These are phyloP conservation scores for Cynopterus sphinx DNA, from an alignment of 2,797 vertebrate genomes.

Conservation along the genomic window DNA sequence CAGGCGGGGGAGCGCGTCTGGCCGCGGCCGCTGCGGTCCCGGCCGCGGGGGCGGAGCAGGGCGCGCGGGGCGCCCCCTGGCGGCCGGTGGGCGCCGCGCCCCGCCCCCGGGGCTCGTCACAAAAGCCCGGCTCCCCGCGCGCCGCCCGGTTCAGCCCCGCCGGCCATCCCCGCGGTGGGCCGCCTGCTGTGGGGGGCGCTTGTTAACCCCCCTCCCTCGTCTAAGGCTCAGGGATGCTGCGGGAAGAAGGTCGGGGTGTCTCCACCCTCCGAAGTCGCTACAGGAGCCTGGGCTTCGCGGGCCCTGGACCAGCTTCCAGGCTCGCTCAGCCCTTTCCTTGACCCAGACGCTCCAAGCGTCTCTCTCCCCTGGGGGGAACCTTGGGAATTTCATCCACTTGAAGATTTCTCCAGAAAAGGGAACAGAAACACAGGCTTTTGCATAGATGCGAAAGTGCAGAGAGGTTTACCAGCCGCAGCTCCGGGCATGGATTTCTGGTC, in stretches of 20 bases:
- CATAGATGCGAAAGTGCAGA: accelerated
- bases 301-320: neutral
- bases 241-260: slow-evolving; percentile 1
- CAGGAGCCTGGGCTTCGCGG: too few relatives aligned
- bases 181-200: neutral
- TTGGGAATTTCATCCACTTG: neutral
- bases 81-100: too few relatives aligned
- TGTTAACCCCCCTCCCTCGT: neutral
- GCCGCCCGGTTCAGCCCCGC: neutral
- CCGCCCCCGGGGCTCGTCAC: too few relatives aligned
- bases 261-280: neutral
- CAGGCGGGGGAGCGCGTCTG: too few relatives aligned
- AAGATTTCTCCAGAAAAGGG: neutral
- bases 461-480: neutral
- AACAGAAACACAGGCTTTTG: neutral
- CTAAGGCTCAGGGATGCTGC: neutral
- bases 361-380: neutral
- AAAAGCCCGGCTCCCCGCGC: too few relatives aligned
- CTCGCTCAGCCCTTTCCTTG: neutral
- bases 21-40: too few relatives aligned
- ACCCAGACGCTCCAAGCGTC: neutral
- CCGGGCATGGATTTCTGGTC: accelerated
- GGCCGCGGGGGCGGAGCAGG: too few relatives aligned
- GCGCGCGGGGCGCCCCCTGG: neutral
- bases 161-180: neutral